Evolutionary conservation across 2,797 vertebrate species (phyloP).

Genomic region (Sebastiscus albofasciatus): DNA sequence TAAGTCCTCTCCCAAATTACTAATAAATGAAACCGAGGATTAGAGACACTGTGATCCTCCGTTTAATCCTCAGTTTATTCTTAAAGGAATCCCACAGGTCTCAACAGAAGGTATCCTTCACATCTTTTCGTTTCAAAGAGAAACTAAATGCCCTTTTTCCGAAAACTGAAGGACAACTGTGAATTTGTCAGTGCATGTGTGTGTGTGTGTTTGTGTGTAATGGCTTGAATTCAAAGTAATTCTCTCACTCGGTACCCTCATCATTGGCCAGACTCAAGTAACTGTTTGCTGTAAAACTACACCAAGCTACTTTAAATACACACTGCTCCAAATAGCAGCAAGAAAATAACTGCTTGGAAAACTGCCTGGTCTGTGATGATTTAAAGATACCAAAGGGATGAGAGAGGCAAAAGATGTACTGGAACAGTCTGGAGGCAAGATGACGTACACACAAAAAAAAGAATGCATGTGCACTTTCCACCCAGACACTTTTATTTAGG

Average conservation of each 20-base stretch:
- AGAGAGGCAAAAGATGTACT: conserved; percentile 1
- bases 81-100: conserved; percentile 13
- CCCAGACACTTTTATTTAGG: background rate
- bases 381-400: conserved; percentile 26
- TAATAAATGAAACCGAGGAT: conserved; percentile 35
- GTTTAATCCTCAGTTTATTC: conserved; percentile 32
- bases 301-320: conserved; percentile 4
- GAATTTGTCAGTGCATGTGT: background rate
- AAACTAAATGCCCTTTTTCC: background rate
- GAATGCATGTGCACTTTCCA: background rate
- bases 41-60: conserved; percentile 30
- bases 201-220: background rate
- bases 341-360: conserved; percentile 23
- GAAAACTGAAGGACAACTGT: background rate
- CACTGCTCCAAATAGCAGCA: background rate
- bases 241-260: background rate
- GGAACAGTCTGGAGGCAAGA: conserved; percentile 3
- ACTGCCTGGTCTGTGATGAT: conserved; percentile 23
- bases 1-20: conserved; percentile 32
- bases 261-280: background rate
- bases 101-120: background rate
- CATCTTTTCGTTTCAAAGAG: background rate
- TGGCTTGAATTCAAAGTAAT: conserved; percentile 8
- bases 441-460: background rate
- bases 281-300: conserved; percentile 18